Evolutionary conservation across 1,140 invertebrate genomes (phyloP).

Genomic region (Eciton burchellii): DNA sequence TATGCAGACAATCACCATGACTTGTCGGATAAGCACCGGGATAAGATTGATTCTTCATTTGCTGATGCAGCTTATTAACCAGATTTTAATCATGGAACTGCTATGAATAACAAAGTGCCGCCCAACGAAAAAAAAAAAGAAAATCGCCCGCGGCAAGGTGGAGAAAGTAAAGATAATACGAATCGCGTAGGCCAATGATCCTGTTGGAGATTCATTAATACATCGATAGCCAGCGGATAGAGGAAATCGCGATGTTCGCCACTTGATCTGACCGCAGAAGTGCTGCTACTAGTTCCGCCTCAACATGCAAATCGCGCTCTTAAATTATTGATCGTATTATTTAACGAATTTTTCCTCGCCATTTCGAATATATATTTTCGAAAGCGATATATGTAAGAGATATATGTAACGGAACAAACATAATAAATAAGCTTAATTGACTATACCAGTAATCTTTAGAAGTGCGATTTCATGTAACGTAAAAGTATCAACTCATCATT

Average conservation of each 20-base stretch:
- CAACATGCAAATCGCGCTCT: neutral
- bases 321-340: neutral
- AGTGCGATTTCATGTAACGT: neutral
- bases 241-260: neutral
- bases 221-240: neutral
- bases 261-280: neutral
- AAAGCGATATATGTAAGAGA: conserved; percentile 1
- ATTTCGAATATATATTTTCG: conserved; percentile 11
- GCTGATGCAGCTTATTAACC: too few species aligned
- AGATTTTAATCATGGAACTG: neutral
- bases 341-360: neutral
- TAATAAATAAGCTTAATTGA: conserved; percentile 13
- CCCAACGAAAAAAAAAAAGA: neutral
- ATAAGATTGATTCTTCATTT: too few species aligned
- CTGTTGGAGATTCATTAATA: conserved; percentile 43
- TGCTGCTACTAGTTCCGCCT: conserved; percentile 11
- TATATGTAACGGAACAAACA: neutral
- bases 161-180: conserved; percentile 39
- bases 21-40: too few species aligned
- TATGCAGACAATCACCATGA: too few species aligned
- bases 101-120: neutral
- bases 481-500: neutral
- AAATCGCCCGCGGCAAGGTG: neutral
- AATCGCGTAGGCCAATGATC: conserved; percentile 5
- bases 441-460: neutral